Conservation (phyloP, 2,113 vertebrate species). For the Semicossyphus pulcher region DNA sequence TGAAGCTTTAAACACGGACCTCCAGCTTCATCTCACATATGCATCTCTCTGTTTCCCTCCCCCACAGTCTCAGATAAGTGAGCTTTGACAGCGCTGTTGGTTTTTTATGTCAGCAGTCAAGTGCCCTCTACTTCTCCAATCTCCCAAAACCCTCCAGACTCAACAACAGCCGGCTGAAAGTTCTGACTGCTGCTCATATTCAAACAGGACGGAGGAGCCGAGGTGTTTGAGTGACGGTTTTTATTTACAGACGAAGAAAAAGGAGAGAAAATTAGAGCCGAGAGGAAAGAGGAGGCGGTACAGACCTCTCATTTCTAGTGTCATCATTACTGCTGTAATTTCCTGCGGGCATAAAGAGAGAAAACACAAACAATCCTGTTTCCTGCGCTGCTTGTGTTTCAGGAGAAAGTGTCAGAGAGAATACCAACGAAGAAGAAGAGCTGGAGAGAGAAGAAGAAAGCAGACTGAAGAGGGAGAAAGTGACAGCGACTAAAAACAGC, state of each 20-base stretch:
- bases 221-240: conserved; percentile 31
- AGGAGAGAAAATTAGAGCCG: conserved; percentile 1
- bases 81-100: background rate
- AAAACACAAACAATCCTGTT: conserved; percentile 47
- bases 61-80: background rate
- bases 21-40: no score
- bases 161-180: conserved; percentile 3
- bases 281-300: conserved; percentile 3
- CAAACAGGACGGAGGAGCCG: conserved; percentile 4
- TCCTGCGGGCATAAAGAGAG: conserved; percentile 27
- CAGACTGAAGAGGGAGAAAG: conserved; percentile 9
- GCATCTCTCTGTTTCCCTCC: background rate
- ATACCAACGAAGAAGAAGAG: conserved; percentile 6
- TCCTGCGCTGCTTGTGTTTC: conserved; percentile 17
- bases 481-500: conserved; percentile 45
- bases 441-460: background rate
- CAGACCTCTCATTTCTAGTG: conserved; percentile 30
- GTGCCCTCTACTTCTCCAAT: conserved; percentile 6
- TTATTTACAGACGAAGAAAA: conserved; percentile 30
- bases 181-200: conserved; percentile 5
- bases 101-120: conserved; percentile 6
- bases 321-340: conserved; percentile 33
- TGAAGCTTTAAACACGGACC: no score
- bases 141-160: conserved; percentile 29
- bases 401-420: conserved; percentile 12